Evolutionary conservation across 2,113 vertebrate species (phyloP).

Genomic region (Serilophus lunatus): DNA sequence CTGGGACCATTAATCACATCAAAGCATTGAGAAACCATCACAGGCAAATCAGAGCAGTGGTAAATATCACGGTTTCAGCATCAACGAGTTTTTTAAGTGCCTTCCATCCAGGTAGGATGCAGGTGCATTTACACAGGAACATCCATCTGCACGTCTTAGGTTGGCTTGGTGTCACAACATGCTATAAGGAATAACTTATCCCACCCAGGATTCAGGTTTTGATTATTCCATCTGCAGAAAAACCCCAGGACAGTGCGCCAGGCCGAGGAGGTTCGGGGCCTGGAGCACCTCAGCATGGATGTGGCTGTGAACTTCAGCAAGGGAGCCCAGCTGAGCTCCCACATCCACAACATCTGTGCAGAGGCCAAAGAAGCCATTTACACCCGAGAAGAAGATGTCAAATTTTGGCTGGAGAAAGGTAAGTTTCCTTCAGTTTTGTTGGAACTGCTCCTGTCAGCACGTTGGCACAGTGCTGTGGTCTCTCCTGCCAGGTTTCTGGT

Average conservation of each 20-base stretch:
- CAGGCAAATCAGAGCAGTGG: neutral
- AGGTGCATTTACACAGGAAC: neutral
- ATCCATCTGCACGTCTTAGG: fast-evolving
- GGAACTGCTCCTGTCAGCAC: neutral
- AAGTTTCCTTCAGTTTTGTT: fast-evolving
- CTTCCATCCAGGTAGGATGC: neutral
- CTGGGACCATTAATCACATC: neutral
- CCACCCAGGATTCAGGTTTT: neutral
- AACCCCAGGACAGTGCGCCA: conserved; percentile 88
- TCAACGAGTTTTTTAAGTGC: neutral
- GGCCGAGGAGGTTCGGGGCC: conserved; percentile 86
- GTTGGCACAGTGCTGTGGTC: neutral
- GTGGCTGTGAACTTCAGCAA: conserved; percentile 87
- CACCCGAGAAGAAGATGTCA: conserved; percentile 87
- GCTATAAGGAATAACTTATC: neutral
- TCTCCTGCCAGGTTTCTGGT: neutral
- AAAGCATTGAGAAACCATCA: neutral
- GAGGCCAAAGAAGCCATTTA: conserved; percentile 92
- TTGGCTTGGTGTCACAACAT: fast-evolving
- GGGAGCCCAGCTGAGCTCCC: conserved; percentile 86
- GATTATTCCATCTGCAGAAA: conserved; percentile 73
- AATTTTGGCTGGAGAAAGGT: conserved; percentile 90
- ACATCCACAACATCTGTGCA: conserved; percentile 89
- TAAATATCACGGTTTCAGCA: neutral
- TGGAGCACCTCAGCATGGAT: conserved; percentile 89